phyloP scores from a whole-genome alignment of 2,888 invertebrate genomes.

The Andricus curvator region DNA sequence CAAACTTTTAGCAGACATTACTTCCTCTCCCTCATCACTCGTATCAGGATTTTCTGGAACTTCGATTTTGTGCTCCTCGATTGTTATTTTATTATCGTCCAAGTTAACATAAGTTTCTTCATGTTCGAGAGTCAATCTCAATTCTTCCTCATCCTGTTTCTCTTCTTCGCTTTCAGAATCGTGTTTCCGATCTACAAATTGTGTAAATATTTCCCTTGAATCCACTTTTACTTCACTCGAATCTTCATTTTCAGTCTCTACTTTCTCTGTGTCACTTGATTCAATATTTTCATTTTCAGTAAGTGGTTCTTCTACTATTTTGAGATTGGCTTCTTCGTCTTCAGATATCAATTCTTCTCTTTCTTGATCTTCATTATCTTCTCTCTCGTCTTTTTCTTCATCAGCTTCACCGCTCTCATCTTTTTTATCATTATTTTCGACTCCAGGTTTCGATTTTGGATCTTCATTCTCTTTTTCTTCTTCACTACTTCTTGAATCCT shows the following conservation, averaged over 20 bases:
- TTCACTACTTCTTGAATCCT: not conserved
- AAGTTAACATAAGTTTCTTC: slow-evolving; percentile 17
- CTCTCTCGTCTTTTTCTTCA: not conserved
- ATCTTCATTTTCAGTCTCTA: slow-evolving; percentile 10
- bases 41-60: slow-evolving; percentile 9
- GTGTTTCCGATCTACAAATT: slow-evolving; percentile 5
- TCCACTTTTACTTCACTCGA: not conserved
- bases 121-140: slow-evolving; percentile 5
- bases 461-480: not conserved
- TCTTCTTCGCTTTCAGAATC: slow-evolving; percentile 21
- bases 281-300: slow-evolving; percentile 17
- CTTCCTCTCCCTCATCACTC: not conserved
- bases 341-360: not conserved
- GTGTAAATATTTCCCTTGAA: slow-evolving; percentile 2
- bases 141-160: slow-evolving; percentile 8
- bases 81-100: slow-evolving; percentile 37
- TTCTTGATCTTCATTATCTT: not conserved
- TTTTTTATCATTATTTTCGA: not conserved
- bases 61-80: slow-evolving; percentile 43
- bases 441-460: not conserved
- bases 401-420: not conserved
- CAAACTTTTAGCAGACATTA: not conserved
- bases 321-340: not conserved
- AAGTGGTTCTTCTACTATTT: not conserved
- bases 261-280: not conserved